Conservation (phyloP, 2,113 vertebrate species). For the Rhea pennata region DNA sequence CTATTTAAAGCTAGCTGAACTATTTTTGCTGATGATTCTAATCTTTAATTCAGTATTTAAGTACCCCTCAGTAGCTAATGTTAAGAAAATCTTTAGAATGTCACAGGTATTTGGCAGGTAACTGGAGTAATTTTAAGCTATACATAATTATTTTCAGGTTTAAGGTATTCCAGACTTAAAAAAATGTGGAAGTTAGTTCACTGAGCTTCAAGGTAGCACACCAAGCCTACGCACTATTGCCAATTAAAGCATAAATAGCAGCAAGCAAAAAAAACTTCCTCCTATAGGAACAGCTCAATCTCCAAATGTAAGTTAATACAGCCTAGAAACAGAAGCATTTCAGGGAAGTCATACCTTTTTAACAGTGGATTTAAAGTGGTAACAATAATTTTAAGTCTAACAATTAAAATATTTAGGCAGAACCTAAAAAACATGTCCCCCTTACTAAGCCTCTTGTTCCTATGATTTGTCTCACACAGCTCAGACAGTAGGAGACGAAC, state of each 20-base stretch:
- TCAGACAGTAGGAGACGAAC: not conserved
- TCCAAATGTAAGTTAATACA: not conserved
- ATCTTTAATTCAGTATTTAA: not conserved
- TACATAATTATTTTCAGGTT: not conserved
- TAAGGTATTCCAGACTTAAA: not conserved
- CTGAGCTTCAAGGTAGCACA: not conserved
- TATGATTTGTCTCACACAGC: not conserved
- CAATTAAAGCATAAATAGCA: fast-evolving
- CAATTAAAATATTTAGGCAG: not conserved
- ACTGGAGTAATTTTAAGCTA: not conserved
- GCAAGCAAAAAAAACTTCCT: not conserved
- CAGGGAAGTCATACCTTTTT: not conserved
- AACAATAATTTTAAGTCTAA: not conserved
- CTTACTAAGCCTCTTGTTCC: not conserved
- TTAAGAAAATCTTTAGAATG: not conserved
- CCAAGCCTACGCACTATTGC: not conserved
- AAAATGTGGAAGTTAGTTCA: not conserved
- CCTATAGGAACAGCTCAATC: not conserved
- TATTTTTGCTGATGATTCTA: not conserved
- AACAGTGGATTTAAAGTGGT: not conserved
- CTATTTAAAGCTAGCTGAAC: not conserved
- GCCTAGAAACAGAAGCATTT: not conserved
- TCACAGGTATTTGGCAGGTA: not conserved
- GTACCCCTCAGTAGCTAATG: fast-evolving
- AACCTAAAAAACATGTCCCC: not conserved